Conservation (phyloP, 2,888 invertebrate species). For the Cenopis cana region DNA sequence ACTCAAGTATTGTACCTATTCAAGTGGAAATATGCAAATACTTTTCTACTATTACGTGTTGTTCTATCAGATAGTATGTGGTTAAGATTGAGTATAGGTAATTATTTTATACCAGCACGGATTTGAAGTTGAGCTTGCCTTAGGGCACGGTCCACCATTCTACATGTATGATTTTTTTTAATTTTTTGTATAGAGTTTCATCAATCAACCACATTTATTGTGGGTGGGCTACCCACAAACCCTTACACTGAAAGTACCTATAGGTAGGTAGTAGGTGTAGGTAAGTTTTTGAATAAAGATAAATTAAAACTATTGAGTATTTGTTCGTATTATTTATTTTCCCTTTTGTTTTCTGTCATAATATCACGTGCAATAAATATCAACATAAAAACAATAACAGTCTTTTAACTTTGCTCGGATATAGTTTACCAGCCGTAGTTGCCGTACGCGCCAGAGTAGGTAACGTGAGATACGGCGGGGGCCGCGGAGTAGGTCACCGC, state of each 20-base stretch:
- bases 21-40: too few species aligned
- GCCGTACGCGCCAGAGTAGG: slow-evolving; percentile 83
- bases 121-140: too few species aligned
- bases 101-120: background rate
- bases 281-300: background rate
- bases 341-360: slow-evolving; percentile 24
- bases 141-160: too few species aligned
- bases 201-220: too few species aligned
- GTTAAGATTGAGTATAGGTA: background rate
- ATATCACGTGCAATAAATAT: slow-evolving; percentile 39
- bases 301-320: background rate
- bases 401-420: slow-evolving; percentile 22
- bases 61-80: too few species aligned
- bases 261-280: too few species aligned
- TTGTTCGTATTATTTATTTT: slow-evolving; percentile 30
- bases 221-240: too few species aligned
- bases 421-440: slow-evolving; percentile 60
- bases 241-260: background rate
- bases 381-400: slow-evolving; percentile 48
- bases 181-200: too few species aligned
- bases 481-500: slow-evolving; percentile 81
- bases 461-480: slow-evolving; percentile 83
- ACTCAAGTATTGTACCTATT: too few species aligned
- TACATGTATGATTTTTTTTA: too few species aligned
- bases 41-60: background rate